Evolutionary conservation across 2,113 vertebrate species (phyloP), one percentile per base, ranked within the genome.

Genomic region (Terrapene triunguis): DNA sequence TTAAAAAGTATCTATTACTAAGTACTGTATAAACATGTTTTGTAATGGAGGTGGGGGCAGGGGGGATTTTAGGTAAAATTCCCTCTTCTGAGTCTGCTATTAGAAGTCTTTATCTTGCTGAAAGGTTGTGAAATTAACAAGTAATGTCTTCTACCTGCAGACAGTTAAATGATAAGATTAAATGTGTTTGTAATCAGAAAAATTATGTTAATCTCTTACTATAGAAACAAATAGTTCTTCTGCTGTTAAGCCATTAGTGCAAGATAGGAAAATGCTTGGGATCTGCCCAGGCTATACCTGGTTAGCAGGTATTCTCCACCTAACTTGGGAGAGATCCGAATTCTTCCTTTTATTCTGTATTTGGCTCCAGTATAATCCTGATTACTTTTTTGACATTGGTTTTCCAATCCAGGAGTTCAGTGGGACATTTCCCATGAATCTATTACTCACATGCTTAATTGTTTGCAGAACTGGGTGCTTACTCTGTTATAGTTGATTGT

Each of bases 31-130:
- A 78, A 48, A 21, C 27, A 51, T 74, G 57, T 57, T n/a, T 84
- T 76, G 74, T 87, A 6, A 51, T 55, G 59, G 51, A 50, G 55
- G 55, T 57, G 55, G 10, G 55, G 10, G 65, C 2, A 8, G 5
- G 5, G 32, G 79, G 84, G 65, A 81, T 96, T 96, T 97, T 96
- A 94, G 89, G 95, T 94, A 94, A 95, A 92, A 83, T 47, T 51
- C 14, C 2, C 35, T 94, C 87, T 76, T 92, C 59, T 91, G 95
- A 94, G 89, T 69, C 57, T 85, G 59, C 47, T 88, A 29, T 76
- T 97, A 90, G 89, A 93, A 95, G 62, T 84, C 57, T 69, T 8
- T 93, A 79, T 8, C 22, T 88, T n/a, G 19, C 62, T 85, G 84
- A 84, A 96, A 94, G 47, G 72, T 57, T 57, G 55, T 94, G 89